Evolutionary conservation across 2,888 invertebrate species (phyloP).

Genomic region (Lithophane socia): DNA sequence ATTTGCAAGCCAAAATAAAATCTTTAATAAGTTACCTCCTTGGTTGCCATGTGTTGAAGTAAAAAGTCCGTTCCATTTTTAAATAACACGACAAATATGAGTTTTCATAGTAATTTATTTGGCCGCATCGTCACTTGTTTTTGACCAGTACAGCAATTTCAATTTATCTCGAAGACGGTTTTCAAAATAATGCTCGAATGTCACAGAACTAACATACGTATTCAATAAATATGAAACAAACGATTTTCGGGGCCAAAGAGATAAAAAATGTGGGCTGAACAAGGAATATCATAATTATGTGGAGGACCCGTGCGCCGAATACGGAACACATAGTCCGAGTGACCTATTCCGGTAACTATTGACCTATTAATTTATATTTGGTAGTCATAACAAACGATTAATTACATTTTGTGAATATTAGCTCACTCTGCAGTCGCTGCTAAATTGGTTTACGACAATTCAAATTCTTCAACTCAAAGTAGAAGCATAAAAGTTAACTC

Average conservation of each 20-base stretch:
- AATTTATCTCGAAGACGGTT: too few relatives aligned
- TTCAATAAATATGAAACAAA: neutral
- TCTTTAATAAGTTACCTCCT: too few relatives aligned
- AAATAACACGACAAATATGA: too few relatives aligned
- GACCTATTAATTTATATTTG: slow-evolving; percentile 17
- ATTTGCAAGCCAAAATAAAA: too few relatives aligned
- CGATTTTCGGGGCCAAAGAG: too few relatives aligned
- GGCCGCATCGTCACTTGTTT: too few relatives aligned
- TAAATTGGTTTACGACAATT: neutral
- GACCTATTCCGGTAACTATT: neutral
- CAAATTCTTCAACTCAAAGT: neutral
- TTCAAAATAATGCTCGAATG: too few relatives aligned
- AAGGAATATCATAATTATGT: neutral
- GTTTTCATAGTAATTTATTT: too few relatives aligned
- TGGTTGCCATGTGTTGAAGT: too few relatives aligned
- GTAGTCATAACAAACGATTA: neutral
- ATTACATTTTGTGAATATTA: slow-evolving; percentile 2
- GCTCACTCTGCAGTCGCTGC: neutral
- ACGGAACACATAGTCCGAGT: neutral
- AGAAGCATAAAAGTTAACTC: neutral
- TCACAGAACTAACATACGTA: neutral
- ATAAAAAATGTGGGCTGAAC: neutral
- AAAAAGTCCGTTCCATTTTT: too few relatives aligned
- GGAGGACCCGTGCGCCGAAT: neutral
- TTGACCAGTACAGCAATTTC: too few relatives aligned